A percentile compares a stretch with the other conserved stretches of the same genome.
Evolutionary conservation across 2,113 vertebrate species (phyloP).

Genomic region (Ancistrus triradiatus): DNA sequence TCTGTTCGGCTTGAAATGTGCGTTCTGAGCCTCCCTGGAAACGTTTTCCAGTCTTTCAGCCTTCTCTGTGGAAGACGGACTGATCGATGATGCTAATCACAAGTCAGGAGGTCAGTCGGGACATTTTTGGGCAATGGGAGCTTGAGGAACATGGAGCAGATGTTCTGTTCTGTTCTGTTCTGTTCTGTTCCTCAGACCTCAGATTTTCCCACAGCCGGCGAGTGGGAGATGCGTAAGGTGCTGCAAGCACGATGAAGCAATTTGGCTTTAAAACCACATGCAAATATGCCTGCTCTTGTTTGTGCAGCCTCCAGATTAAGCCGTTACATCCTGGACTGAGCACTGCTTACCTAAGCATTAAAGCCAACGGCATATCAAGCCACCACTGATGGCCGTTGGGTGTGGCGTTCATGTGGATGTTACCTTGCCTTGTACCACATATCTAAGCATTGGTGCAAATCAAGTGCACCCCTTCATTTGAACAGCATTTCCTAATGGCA

Average conservation of each 20-base stretch:
- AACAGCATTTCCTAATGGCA: too few species aligned
- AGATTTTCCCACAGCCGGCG: constrained; percentile 15
- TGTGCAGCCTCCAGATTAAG: too few species aligned
- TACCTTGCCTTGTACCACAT: too few species aligned
- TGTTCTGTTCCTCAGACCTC: constrained; percentile 5
- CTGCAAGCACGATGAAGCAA: background rate
- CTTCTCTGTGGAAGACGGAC: background rate
- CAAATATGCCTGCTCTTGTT: background rate
- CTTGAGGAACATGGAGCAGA: constrained; percentile 20
- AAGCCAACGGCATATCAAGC: too few species aligned
- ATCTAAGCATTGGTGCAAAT: too few species aligned
- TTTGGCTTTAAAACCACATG: constrained; percentile 20
- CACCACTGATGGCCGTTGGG: too few species aligned
- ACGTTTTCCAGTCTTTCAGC: background rate
- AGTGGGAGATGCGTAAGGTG: constrained; percentile 10
- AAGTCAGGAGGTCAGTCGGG: constrained; percentile 26
- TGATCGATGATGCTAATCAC: constrained; percentile 18
- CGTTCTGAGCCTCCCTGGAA: constrained; percentile 1
- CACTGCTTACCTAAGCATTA: too few species aligned
- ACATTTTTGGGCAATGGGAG: background rate
- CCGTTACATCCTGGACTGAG: too few species aligned
- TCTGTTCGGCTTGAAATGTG: background rate
- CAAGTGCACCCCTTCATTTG: too few species aligned
- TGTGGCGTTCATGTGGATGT: too few species aligned
- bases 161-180: too few species aligned